Evolutionary conservation across 2,113 vertebrate species (phyloP), one percentile per base, ranked within the genome.

Genomic region (Hyaena hyaena): DNA sequence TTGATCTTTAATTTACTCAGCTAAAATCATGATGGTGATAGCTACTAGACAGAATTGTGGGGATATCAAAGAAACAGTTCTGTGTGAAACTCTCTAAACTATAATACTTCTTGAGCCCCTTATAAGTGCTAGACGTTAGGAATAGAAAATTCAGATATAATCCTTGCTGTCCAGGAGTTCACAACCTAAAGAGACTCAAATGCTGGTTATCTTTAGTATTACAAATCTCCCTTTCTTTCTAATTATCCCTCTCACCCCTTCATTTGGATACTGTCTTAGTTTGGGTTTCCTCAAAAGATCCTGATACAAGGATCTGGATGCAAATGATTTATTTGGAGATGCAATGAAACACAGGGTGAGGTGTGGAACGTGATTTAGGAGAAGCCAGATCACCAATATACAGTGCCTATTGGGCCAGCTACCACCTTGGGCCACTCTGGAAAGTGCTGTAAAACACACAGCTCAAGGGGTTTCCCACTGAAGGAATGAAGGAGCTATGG

Each of bases 211-310:
- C 58, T 84, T 91, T 85, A 74, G 43, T 86, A 50, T 66, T 35
- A 1, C 11, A 53, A 96, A 5, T 1, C 5, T 35, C 19, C 4
- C 35, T 17, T 39, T 35, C 69, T 80, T 95, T 83, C 33, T 53
- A 28, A 39, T 33, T 88, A n/a, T 53, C 50, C 23, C 5, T 31
- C 15, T 80, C 3, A 33, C 10, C 4, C 19, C 33, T 92, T 69
- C 28, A 33, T 48, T 14, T 93, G 53, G 48, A 28, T 88, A n/a
- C 50, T n/a, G 24, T n/a, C 55, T 83, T 82, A 58, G 24, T 69
- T 96, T 55, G 33, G 9, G 31, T 86, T 90, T 86, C n/a, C n/a
- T 74, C 21, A 84, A 87, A 83, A 88, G 45, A 91, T 1, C 10
- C 33, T 7, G 16, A 68, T n/a, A 79, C 24, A 90, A 96, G 24